Conservation (phyloP, 2,113 vertebrate genomes). For the Scomber japonicus region DNA sequence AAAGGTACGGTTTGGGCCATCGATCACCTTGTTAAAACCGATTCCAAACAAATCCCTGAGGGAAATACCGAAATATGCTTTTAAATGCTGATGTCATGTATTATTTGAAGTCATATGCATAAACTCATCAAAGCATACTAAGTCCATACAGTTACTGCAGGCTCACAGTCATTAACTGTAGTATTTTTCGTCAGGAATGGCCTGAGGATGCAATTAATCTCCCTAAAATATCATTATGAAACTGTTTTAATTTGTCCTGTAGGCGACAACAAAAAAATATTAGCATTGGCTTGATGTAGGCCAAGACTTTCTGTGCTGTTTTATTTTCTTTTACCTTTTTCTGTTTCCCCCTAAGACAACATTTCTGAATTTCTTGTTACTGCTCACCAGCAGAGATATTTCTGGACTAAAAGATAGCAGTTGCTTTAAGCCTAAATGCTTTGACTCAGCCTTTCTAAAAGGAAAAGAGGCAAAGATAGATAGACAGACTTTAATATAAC, state of each 20-base stretch:
- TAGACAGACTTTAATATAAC: neutral
- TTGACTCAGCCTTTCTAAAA: neutral
- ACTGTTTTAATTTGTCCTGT: neutral
- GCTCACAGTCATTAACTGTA: neutral
- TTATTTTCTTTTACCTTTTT: neutral
- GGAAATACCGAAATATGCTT: no score
- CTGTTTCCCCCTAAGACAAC: neutral
- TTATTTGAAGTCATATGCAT: neutral
- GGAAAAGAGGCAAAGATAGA: neutral
- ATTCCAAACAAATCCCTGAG: neutral
- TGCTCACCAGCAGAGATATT: neutral
- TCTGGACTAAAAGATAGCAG: neutral
- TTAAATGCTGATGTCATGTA: neutral
- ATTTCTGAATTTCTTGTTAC: neutral
- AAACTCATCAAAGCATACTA: neutral
- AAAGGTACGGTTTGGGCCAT: neutral
- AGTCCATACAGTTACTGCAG: neutral
- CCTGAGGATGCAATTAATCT: slow-evolving; percentile 15
- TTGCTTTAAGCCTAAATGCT: neutral
- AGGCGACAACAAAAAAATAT: slow-evolving; percentile 5
- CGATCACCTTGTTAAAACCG: neutral
- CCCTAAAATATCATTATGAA: neutral
- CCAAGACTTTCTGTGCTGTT: neutral
- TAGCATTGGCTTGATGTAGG: neutral
- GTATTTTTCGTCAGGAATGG: neutral